These are phyloP conservation scores for Fistularia tabacaria DNA, from an alignment of 2,797 vertebrate genomes.

Conservation along the genomic window DNA sequence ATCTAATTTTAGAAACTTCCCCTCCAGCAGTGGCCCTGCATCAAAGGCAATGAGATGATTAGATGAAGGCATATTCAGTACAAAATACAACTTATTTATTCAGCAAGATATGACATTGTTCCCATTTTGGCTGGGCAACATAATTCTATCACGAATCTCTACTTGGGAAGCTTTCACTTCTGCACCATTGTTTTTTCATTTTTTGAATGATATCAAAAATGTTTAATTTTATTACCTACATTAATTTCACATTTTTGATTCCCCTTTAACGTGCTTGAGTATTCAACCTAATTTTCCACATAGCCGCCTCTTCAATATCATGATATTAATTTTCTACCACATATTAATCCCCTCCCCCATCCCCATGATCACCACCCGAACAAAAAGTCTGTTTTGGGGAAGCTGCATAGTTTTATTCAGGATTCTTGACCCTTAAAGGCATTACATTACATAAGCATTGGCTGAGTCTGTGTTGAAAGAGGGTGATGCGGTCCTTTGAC, in stretches of 20 bases:
- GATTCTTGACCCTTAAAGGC: constrained; percentile 1
- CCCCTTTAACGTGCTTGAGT: neutral
- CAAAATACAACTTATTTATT: constrained; percentile 6
- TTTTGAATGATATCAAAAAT: no score
- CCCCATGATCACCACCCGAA: no score
- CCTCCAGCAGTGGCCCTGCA: constrained; percentile 11
- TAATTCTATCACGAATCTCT: no score
- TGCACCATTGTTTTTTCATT: no score
- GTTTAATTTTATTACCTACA: no score
- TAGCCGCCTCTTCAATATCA: constrained; percentile 2
- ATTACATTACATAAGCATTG: constrained; percentile 6
- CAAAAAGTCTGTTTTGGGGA: no score
- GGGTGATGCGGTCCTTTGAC: constrained; percentile 3
- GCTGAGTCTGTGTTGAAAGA: neutral
- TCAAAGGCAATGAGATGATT: constrained; percentile 16
- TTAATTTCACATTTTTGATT: no score
- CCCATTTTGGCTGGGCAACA: no score
- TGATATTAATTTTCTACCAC: no score
- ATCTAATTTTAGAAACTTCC: constrained; percentile 58
- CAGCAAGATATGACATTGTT: neutral
- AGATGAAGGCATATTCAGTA: constrained; percentile 11
- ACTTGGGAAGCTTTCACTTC: no score
- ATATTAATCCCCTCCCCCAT: no score
- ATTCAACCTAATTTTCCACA: neutral
- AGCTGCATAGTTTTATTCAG: no score